phyloP scores from a whole-genome alignment of 2,888 invertebrate species.

The Byasa hedistus region DNA sequence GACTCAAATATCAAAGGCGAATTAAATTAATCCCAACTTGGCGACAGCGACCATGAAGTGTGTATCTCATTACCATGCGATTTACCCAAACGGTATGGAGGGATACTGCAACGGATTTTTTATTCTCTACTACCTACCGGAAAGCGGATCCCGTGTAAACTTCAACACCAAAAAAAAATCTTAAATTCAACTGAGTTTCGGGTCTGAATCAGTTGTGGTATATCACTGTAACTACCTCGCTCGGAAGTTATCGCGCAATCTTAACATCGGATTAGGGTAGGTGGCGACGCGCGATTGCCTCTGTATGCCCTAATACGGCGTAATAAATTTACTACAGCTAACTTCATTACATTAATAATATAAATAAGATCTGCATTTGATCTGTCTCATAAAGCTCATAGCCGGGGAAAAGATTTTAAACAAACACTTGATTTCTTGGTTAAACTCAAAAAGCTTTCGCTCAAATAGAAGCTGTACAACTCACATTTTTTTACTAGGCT shows the following conservation, averaged over 20 bases:
- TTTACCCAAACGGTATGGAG: not conserved
- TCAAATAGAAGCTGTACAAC: too few species aligned
- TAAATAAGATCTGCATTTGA: not conserved
- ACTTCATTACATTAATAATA: not conserved
- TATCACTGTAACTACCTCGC: not conserved
- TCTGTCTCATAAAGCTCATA: not conserved
- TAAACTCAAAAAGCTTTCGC: too few species aligned
- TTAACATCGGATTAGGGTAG: not conserved
- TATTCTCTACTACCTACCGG: not conserved
- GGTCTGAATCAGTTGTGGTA: not conserved
- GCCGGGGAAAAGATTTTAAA: not conserved
- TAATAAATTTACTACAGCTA: not conserved
- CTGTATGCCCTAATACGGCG: slow-evolving; percentile 3
- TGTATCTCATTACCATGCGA: too few species aligned
- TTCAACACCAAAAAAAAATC: not conserved
- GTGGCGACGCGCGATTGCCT: not conserved
- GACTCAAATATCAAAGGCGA: too few species aligned
- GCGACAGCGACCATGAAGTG: too few species aligned
- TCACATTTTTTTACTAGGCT: too few species aligned
- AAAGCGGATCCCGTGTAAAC: not conserved
- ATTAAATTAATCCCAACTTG: too few species aligned
- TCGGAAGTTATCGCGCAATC: not conserved
- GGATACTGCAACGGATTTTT: not conserved
- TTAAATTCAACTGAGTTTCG: not conserved
- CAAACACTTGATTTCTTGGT: not conserved